phyloP scores from a whole-genome alignment of 1,140 invertebrate genomes.

The Pseudomyrmex pallidus region DNA sequence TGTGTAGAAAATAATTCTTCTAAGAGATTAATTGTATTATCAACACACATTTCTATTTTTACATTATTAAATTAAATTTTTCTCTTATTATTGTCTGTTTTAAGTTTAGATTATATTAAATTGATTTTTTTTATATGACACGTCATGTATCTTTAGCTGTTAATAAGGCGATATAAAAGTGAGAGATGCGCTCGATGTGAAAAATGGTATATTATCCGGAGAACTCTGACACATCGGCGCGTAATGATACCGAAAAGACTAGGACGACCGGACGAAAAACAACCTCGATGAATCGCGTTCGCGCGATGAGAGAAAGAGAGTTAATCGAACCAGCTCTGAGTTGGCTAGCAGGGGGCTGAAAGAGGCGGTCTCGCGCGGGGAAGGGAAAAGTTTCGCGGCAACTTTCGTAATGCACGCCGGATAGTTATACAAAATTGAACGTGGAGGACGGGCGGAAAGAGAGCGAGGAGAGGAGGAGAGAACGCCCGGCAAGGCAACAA shows the following conservation, averaged over 20 bases:
- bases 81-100: not conserved
- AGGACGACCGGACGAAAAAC: slow-evolving; percentile 60
- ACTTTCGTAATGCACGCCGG: slow-evolving; percentile 78
- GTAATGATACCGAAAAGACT: slow-evolving; percentile 52
- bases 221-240: not conserved
- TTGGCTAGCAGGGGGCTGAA: slow-evolving; percentile 8
- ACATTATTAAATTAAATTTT: not conserved
- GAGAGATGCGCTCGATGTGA: not conserved
- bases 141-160: not conserved
- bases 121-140: not conserved
- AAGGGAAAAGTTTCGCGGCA: slow-evolving; percentile 72
- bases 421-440: slow-evolving; percentile 79
- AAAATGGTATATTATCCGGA: not conserved
- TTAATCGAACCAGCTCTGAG: slow-evolving; percentile 66
- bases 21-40: too few relatives aligned
- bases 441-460: slow-evolving; percentile 65
- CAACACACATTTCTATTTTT: not conserved
- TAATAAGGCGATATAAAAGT: not conserved
- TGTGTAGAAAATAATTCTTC: too few relatives aligned
- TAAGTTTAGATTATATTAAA: slow-evolving; percentile 5
- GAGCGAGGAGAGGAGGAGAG: not conserved
- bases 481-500: slow-evolving; percentile 73
- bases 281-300: slow-evolving; percentile 67
- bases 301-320: slow-evolving; percentile 60
- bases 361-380: slow-evolving; percentile 30